These are phyloP conservation scores for Polyploca ridens DNA, from an alignment of 2,888 invertebrate genomes.

Conservation along the genomic window DNA sequence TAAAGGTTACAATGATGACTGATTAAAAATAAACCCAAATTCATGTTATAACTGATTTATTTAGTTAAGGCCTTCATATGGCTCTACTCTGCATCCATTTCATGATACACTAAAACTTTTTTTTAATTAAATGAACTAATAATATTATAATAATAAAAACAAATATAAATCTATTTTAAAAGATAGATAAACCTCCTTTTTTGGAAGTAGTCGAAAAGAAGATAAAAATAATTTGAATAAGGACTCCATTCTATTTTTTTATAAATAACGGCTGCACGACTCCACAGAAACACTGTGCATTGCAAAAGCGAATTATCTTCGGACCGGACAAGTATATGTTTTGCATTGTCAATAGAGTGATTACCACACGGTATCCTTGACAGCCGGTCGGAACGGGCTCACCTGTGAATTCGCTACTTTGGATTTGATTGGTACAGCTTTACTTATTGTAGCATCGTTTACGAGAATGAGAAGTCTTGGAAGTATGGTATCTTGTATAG, in stretches of 20 bases:
- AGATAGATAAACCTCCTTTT: too few species aligned
- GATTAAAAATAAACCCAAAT: too few species aligned
- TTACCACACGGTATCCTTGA: constrained; percentile 61
- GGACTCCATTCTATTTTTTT: neutral
- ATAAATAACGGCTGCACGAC: constrained; percentile 20
- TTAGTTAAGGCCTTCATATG: too few species aligned
- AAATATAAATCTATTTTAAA: too few species aligned
- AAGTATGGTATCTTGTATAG: neutral
- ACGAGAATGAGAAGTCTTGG: neutral
- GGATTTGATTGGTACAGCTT: neutral
- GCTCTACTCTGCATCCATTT: too few species aligned
- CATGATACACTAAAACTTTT: too few species aligned
- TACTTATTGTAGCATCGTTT: neutral
- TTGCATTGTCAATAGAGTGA: constrained; percentile 72
- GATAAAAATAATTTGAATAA: too few species aligned
- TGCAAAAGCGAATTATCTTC: constrained; percentile 49
- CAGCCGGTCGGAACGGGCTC: constrained; percentile 41
- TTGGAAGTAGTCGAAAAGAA: too few species aligned
- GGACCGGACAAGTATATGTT: constrained; percentile 58
- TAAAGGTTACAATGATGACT: too few species aligned
- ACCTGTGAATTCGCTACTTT: constrained; percentile 16
- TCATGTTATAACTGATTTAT: too few species aligned
- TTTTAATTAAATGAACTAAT: too few species aligned
- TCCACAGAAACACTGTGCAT: constrained; percentile 39
- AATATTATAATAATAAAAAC: too few species aligned